Evolutionary conservation across 2,888 invertebrate species (phyloP).

Genomic region (Zygaena filipendulae): DNA sequence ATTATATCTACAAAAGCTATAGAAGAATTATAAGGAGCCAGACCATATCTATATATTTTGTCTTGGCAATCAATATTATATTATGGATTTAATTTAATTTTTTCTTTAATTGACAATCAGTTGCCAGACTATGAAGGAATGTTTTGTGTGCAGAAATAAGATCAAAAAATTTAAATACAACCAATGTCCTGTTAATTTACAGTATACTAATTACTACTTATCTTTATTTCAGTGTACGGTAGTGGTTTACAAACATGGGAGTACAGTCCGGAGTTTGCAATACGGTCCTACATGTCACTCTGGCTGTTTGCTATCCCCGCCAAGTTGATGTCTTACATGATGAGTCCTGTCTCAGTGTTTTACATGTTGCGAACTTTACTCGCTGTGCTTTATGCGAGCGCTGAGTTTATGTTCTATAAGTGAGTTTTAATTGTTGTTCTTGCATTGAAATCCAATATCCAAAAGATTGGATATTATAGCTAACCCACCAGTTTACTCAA

Average conservation of each 20-base stretch:
- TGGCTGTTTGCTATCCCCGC: constrained; percentile 90
- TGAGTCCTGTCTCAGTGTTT: constrained; percentile 87
- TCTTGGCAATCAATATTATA: too few species aligned
- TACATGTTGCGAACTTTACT: constrained; percentile 87
- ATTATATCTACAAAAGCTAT: not conserved
- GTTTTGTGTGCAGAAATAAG: too few species aligned
- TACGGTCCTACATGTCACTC: constrained; percentile 95
- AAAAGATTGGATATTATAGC: not conserved
- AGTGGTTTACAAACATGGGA: constrained; percentile 99
- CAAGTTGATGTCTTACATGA: constrained; percentile 79
- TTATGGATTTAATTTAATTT: too few species aligned
- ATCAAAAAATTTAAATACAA: too few species aligned
- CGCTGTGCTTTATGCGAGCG: constrained; percentile 81
- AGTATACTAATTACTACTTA: too few species aligned
- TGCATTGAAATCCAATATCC: not conserved
- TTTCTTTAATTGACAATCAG: too few species aligned
- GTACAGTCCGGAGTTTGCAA: constrained; percentile 93
- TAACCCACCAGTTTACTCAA: not conserved
- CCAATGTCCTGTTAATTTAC: too few species aligned
- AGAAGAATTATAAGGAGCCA: constrained; percentile 1
- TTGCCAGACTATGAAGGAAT: too few species aligned
- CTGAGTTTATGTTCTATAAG: constrained; percentile 96
- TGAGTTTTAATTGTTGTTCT: constrained; percentile 59
- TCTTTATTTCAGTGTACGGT: constrained; percentile 80
- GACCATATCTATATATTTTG: too few species aligned